Evolutionary conservation across 2,888 invertebrate genomes (phyloP).

Genomic region (Iselma pallidipennis): DNA sequence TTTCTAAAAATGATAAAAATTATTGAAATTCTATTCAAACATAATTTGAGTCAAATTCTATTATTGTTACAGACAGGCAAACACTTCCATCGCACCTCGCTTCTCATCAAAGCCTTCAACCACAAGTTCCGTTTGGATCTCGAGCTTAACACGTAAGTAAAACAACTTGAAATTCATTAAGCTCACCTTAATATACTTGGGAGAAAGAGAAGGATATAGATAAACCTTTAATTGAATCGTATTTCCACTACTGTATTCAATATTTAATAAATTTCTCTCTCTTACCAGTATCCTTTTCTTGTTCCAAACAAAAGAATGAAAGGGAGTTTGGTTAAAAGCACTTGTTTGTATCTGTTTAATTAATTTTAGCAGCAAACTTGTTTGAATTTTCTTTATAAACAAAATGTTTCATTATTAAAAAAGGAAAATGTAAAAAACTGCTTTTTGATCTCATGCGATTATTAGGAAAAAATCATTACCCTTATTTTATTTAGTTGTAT

Average conservation of each 20-base stretch:
- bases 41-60: background rate
- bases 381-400: background rate
- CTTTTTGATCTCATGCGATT: background rate
- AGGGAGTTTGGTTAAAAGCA: background rate
- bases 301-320: background rate
- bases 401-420: background rate
- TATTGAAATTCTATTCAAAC: background rate
- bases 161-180: conserved; percentile 20
- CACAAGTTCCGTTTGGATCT: conserved; percentile 95
- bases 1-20: too few relatives aligned
- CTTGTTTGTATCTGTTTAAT: background rate
- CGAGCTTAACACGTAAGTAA: conserved; percentile 94
- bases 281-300: too few relatives aligned
- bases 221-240: background rate
- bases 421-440: conserved; percentile 19
- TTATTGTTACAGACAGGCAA: conserved; percentile 81
- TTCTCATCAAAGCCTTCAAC: conserved; percentile 95
- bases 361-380: background rate
- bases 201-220: background rate
- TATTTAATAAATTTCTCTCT: conserved; percentile 13
- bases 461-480: background rate
- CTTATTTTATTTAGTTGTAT: conserved; percentile 20
- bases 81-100: conserved; percentile 92
- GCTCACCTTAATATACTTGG: background rate
- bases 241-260: conserved; percentile 8